These are phyloP conservation scores for Hylyphantes graminicola DNA, from an alignment of 1,140 invertebrate species.

Conservation along the genomic window DNA sequence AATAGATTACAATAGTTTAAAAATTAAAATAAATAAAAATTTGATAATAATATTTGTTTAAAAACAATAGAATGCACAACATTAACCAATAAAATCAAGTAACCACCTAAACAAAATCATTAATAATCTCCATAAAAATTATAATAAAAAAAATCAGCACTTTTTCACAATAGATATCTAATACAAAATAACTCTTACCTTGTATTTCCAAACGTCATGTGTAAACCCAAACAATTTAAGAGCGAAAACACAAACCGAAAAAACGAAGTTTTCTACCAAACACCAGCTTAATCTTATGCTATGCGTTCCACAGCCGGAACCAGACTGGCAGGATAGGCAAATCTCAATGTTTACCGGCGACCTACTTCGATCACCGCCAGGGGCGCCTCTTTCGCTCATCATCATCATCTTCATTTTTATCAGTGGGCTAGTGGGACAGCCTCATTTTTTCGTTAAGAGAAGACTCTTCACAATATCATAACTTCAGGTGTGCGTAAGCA, in stretches of 20 bases:
- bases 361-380: constrained; percentile 52
- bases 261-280: background rate
- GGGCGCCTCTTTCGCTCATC: constrained; percentile 6
- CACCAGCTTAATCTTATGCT: background rate
- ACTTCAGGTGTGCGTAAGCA: too few species aligned
- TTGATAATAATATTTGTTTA: too few species aligned
- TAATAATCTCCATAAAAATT: background rate
- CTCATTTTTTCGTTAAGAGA: constrained; percentile 21
- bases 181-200: background rate
- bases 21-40: too few species aligned
- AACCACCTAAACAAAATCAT: background rate
- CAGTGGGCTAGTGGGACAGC: constrained; percentile 56
- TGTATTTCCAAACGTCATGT: background rate
- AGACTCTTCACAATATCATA: too few species aligned
- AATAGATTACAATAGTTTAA: too few species aligned
- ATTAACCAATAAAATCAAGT: too few species aligned
- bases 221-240: constrained; percentile 10
- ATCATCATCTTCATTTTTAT: background rate
- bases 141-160: background rate
- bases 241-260: background rate
- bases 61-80: too few species aligned
- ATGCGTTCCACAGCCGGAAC: background rate
- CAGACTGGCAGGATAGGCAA: constrained; percentile 12
- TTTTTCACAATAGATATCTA: background rate
- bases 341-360: background rate